Evolutionary conservation across 2,797 vertebrate genomes (phyloP).

Genomic region (Sebastiscus tertius): DNA sequence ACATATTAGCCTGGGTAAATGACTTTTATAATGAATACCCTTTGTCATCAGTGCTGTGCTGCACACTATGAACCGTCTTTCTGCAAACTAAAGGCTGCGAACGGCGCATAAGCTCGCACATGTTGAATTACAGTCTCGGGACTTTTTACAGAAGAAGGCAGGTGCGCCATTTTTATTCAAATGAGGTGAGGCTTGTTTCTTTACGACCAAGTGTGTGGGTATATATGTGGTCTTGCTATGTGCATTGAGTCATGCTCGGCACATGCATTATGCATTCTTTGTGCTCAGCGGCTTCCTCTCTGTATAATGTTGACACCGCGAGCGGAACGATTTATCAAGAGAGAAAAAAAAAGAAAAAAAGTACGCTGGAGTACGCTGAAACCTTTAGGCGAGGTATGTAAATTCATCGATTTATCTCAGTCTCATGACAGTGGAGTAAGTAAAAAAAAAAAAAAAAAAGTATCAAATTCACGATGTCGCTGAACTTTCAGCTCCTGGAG

Average conservation of each 20-base stretch:
- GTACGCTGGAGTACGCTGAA: constrained; percentile 42
- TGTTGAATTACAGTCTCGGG: background rate
- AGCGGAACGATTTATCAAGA: constrained; percentile 64
- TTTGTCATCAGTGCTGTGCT: background rate
- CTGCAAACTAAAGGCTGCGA: background rate
- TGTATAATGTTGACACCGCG: constrained; percentile 59
- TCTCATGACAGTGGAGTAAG: constrained; percentile 44
- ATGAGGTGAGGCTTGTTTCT: constrained; percentile 47
- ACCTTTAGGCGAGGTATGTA: constrained; percentile 63
- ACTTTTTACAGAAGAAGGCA: constrained; percentile 4
- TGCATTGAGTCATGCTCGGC: constrained; percentile 51
- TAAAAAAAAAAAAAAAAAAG: background rate
- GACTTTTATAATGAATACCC: constrained; percentile 38
- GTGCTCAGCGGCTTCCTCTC: constrained; percentile 53
- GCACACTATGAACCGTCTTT: constrained; percentile 8
- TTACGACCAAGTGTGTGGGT: constrained; percentile 37
- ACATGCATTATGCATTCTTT: constrained; percentile 65
- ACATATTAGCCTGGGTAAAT: constrained; percentile 27
- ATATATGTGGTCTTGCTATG: constrained; percentile 39
- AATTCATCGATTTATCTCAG: constrained; percentile 65
- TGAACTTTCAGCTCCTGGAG: constrained; percentile 56
- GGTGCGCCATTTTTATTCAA: constrained; percentile 41
- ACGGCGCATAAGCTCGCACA: background rate
- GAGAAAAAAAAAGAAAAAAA: constrained; percentile 44
- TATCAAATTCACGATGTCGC: constrained; percentile 25